Evolutionary conservation across 2,888 invertebrate genomes (phyloP), one percentile per base, ranked within the genome.

Genomic region (Pseudococcus longispinus): DNA sequence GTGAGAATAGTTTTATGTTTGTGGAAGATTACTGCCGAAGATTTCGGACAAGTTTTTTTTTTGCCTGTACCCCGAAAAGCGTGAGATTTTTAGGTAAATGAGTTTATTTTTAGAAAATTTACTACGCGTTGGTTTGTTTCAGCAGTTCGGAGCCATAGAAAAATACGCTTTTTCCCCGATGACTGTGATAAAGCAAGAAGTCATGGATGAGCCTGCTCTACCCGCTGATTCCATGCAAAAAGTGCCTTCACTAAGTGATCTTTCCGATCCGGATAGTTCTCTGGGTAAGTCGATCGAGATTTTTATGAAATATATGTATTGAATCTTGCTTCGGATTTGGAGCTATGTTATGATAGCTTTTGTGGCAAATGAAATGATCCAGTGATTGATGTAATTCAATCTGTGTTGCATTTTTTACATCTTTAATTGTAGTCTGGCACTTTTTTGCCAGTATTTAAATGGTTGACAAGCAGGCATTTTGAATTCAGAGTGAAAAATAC

Each of bases 231-330:
- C 95, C 88, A 94, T 95, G 93, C 96, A 96, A 92, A 96, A 96
- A 91, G 96, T 97, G 89, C 97, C 97, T 70, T 97, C 96, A 84
- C 93, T 97, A 89, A 96, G 96, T 89, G 97, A 97, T 91, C 93
- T 97, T 85, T 96, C 96, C 85, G 97, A 97, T 91, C 95, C 95
- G 88, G 97, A 97, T 91, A 95, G 95, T 88, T 97, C 97, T 88
- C 91, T 96, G 90, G 96, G 96, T 96, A 91, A 95, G 96, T 95
- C 26, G 55, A 65, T 11, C 20, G 65, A 65, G 26, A 26, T 65
- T 23, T 9, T 60, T 18, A 26, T 55, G 20, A 55, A 46, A 11
- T 46, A 46, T 46, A n/a, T 51, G 18, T 6, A 8, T n/a, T 51
- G 18, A n/a, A n/a, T 51, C n/a, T n/a, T n/a, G 9, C 37, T 37